phyloP scores from a whole-genome alignment of 2,113 vertebrate genomes.

The Mirounga angustirostris region DNA sequence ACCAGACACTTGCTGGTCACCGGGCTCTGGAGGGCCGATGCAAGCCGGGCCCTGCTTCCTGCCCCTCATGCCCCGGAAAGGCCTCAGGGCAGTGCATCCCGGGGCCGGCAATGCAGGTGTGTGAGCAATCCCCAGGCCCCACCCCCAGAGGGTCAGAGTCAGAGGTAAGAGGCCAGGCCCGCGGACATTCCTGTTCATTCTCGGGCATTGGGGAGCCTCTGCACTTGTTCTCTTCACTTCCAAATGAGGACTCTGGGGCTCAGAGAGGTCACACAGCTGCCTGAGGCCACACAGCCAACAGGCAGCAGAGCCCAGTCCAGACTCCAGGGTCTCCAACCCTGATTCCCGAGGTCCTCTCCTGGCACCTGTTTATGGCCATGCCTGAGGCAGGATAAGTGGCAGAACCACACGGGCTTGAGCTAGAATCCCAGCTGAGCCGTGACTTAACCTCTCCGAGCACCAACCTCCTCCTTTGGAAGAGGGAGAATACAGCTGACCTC shows the following conservation, averaged over 20 bases:
- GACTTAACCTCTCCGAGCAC: not conserved
- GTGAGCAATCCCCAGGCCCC: accelerated
- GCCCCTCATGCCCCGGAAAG: not conserved
- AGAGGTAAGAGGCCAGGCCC: not conserved
- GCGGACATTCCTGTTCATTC: too few species aligned
- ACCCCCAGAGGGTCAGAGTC: not conserved
- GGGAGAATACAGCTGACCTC: not conserved
- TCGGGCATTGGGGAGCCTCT: accelerated
- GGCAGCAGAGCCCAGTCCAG: not conserved
- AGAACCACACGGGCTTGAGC: not conserved
- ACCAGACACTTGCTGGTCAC: not conserved
- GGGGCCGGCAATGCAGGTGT: accelerated
- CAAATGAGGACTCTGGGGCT: not conserved
- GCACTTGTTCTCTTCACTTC: accelerated
- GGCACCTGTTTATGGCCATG: accelerated
- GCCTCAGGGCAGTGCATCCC: accelerated
- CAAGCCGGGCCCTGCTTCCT: not conserved
- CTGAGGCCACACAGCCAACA: not conserved
- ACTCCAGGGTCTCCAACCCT: not conserved
- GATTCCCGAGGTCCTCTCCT: not conserved
- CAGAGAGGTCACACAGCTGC: not conserved
- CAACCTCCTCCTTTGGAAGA: not conserved
- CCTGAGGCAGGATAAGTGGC: not conserved
- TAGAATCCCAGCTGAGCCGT: not conserved
- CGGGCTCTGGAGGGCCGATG: not conserved